A percentile compares a stretch with the other conserved stretches of the same genome.
These are phyloP conservation scores for Platycnemis pennipes DNA, from an alignment of 2,888 invertebrate genomes.

Conservation along the genomic window DNA sequence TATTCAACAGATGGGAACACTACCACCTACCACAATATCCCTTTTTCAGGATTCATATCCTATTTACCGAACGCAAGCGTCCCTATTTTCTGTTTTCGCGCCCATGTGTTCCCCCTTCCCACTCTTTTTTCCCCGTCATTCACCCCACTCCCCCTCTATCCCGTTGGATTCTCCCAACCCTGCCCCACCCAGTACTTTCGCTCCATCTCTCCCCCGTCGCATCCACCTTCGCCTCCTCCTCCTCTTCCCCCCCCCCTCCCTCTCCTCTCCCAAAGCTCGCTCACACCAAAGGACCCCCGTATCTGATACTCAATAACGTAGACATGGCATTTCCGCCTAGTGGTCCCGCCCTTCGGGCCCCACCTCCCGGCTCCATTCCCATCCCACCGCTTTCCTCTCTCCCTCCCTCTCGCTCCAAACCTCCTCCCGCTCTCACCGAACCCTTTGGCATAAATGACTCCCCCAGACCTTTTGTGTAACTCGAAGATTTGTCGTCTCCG, in stretches of 20 bases:
- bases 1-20: too few relatives aligned
- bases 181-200: not conserved
- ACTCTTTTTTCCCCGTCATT: not conserved
- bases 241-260: not conserved
- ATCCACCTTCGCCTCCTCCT: not conserved
- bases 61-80: not conserved
- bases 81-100: not conserved
- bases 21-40: not conserved
- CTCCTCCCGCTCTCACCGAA: not conserved
- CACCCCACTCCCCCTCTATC: not conserved
- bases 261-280: not conserved
- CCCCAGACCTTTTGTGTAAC: conserved; percentile 7
- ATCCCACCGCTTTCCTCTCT: not conserved
- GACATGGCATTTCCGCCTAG: conserved; percentile 67
- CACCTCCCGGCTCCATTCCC: not conserved
- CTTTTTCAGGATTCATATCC: not conserved
- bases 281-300: conserved; percentile 43
- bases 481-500: not conserved
- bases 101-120: not conserved
- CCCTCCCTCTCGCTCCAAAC: not conserved
- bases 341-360: conserved; percentile 46
- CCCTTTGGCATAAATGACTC: conserved; percentile 9
- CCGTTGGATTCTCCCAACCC: not conserved
- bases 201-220: not conserved
- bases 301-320: conserved; percentile 66